Evolutionary conservation across 2,888 invertebrate genomes (phyloP).

Genomic region (Drosophila anomalata): DNA sequence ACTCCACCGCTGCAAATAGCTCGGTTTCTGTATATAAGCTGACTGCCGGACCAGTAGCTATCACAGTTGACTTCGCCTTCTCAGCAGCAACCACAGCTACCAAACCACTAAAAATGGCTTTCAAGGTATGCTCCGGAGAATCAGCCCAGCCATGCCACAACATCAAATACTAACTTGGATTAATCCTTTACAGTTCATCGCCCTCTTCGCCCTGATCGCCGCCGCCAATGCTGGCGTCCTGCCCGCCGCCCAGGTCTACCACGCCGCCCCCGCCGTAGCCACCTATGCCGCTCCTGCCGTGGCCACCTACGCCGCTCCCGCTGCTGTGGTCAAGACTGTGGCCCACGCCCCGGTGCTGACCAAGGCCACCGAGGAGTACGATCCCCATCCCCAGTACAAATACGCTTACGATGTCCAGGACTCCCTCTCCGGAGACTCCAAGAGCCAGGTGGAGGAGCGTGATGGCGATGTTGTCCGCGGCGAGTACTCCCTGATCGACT

Average conservation of each 20-base stretch:
- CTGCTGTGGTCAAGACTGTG: conserved; percentile 53
- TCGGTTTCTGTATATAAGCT: conserved; percentile 64
- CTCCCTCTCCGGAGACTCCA: conserved; percentile 81
- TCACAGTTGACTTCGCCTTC: conserved; percentile 63
- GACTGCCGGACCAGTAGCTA: conserved; percentile 45
- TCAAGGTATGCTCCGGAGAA: conserved; percentile 66
- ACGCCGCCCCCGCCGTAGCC: conserved; percentile 66
- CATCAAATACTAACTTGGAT: conserved; percentile 7
- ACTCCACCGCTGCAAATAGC: conserved; percentile 13
- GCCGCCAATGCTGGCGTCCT: conserved; percentile 78
- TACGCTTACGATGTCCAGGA: conserved; percentile 82
- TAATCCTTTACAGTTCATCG: conserved; percentile 62
- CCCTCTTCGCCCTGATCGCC: conserved; percentile 76
- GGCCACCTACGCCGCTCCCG: conserved; percentile 47
- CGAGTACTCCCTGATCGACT: conserved; percentile 82
- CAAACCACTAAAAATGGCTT: conserved; percentile 62
- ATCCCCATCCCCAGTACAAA: conserved; percentile 81
- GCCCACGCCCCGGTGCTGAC: conserved; percentile 64
- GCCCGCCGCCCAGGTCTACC: conserved; percentile 69
- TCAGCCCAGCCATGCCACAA: background rate
- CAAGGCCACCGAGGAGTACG: conserved; percentile 77
- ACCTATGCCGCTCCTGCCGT: conserved; percentile 40
- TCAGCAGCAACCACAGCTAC: conserved; percentile 52
- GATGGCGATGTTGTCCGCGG: conserved; percentile 83
- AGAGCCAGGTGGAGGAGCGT: conserved; percentile 82